Evolutionary conservation across 2,797 vertebrate genomes (phyloP), one percentile per base, ranked within the genome.

Genomic region (Pelobates cultripes): DNA sequence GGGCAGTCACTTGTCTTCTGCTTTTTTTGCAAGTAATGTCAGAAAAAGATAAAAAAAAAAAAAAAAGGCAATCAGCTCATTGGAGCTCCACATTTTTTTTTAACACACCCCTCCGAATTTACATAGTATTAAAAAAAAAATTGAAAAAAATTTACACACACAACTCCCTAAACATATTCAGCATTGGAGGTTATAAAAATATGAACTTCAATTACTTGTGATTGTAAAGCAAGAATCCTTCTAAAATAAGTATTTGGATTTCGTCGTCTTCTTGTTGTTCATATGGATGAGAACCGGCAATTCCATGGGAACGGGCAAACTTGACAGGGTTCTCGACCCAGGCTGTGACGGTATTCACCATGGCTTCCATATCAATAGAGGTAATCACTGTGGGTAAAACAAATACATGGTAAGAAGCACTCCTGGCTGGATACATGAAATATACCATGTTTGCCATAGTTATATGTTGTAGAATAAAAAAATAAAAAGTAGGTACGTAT

Each of bases 201-300:
- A 61, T 8, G 3, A 17, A 64, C 3, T 64, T 64, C n/a, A 4
- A 93, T 88, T 88, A 99, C 97, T 77, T 89, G 91, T 96, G 95
- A 87, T 96, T 99, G 87, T 97, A 99, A 13, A 99, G 95, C 75
- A 99, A 92, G 87, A 99, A 99, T 77, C 98, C 98, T 86, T 99
- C 98, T 66, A 99, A 91, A 4, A 99, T 93, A 84, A 99, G 91
- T 13, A 98, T 91, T 87, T 99, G 96, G 78, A 73, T 90, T 84
- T 96, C 93, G 66, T 86, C 42, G 3, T 89, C 87, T 85, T 90
- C 89, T 1, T 88, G 88, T 0, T 91, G 73, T 3, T 70, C 79
- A 0, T 90, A 85, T 0, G 89, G 92, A 72, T 91, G 86, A 0
- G 90, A 93, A 70, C 95, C 78, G 0, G 60, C 81, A 84, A 99